These are phyloP conservation scores for Peromyscus aztecus DNA, from an alignment of 2,797 vertebrate genomes.

Conservation along the genomic window DNA sequence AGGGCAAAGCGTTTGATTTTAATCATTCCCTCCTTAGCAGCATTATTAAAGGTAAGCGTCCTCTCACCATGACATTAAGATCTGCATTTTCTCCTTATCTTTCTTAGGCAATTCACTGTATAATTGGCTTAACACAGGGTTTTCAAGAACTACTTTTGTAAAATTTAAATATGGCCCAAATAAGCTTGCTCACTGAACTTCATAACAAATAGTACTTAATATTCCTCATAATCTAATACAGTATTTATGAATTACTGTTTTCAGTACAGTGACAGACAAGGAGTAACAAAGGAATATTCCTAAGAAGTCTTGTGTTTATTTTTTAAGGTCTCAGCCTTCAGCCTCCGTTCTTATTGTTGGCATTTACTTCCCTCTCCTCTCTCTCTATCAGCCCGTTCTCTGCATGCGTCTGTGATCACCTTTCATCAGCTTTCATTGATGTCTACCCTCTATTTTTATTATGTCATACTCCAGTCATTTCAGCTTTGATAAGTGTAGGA, in stretches of 20 bases:
- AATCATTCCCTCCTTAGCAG: background rate
- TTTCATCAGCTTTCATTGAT: background rate
- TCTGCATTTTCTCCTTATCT: background rate
- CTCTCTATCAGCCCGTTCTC: no score
- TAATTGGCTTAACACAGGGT: background rate
- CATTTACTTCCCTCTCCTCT: background rate
- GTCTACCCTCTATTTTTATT: background rate
- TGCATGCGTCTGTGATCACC: background rate
- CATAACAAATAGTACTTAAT: background rate
- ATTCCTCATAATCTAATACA: background rate
- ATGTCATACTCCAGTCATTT: background rate
- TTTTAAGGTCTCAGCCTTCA: background rate
- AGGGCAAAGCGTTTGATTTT: conserved; percentile 1
- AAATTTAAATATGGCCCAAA: conserved; percentile 41
- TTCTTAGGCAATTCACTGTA: background rate
- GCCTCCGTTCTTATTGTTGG: background rate
- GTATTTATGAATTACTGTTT: background rate
- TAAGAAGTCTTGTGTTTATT: background rate
- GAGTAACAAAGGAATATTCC: background rate
- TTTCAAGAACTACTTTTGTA: background rate
- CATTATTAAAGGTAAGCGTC: background rate
- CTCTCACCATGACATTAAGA: background rate
- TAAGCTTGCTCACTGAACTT: conserved; percentile 45
- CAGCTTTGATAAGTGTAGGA: background rate
- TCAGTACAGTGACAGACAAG: background rate